Evolutionary conservation across 2,888 invertebrate genomes (phyloP).

Genomic region (Petrophora chlorosata): DNA sequence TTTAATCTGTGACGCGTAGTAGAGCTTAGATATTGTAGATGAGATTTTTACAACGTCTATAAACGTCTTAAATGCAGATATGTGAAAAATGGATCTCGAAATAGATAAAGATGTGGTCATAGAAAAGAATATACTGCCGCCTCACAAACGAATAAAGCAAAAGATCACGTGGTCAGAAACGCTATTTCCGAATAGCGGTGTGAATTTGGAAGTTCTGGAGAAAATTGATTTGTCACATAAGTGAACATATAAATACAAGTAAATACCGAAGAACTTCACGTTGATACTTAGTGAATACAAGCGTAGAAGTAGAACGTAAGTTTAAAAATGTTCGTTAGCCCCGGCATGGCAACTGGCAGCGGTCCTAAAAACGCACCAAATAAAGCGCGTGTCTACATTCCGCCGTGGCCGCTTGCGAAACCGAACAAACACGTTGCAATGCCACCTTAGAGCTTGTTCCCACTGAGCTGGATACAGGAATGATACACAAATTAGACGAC

Average conservation of each 20-base stretch:
- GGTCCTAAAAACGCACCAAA: constrained; percentile 46
- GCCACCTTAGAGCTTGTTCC: too few species aligned
- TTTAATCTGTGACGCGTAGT: constrained; percentile 19
- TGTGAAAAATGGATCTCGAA: constrained; percentile 19
- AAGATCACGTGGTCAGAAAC: constrained; percentile 7
- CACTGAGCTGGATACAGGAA: too few species aligned
- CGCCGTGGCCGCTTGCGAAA: constrained; percentile 50
- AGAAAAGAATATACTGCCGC: constrained; percentile 19
- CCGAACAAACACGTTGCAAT: constrained; percentile 49
- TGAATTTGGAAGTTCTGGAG: constrained; percentile 10
- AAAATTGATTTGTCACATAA: background rate
- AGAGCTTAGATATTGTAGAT: constrained; percentile 19
- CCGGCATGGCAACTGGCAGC: constrained; percentile 20
- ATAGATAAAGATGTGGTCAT: constrained; percentile 24
- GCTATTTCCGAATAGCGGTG: constrained; percentile 14
- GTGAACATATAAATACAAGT: too few species aligned
- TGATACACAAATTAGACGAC: too few species aligned
- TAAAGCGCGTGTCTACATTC: constrained; percentile 58
- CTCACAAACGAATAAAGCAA: constrained; percentile 15
- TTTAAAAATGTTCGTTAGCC: constrained; percentile 15
- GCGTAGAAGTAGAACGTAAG: too few species aligned
- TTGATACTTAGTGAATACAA: too few species aligned
- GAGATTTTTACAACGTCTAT: constrained; percentile 18
- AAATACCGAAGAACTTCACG: too few species aligned
- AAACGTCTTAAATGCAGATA: constrained; percentile 16